phyloP scores from a whole-genome alignment of 2,113 vertebrate genomes.

The Prinia subflava region DNA sequence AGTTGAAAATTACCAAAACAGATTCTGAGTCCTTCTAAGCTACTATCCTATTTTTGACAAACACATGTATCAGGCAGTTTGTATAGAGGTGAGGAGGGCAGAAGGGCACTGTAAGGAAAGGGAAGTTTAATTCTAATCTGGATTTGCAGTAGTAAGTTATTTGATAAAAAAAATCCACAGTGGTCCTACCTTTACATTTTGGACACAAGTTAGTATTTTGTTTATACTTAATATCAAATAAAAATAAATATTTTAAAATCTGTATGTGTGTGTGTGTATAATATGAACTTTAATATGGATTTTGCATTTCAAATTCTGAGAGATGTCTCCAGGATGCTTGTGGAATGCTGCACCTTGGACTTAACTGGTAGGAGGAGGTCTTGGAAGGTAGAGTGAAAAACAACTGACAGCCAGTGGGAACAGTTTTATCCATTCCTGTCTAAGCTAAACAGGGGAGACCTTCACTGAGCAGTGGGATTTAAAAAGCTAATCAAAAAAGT shows the following conservation, averaged over 20 bases:
- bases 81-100: neutral
- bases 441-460: neutral
- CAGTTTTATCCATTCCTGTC: neutral
- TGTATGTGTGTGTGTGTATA: neutral
- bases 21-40: neutral
- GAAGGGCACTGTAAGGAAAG: neutral
- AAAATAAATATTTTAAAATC: neutral
- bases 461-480: neutral
- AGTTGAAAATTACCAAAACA: neutral
- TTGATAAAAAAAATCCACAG: neutral
- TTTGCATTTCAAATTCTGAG: neutral
- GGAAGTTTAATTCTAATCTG: neutral
- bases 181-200: neutral
- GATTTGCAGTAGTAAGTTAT: neutral
- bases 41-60: neutral
- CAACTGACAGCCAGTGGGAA: neutral
- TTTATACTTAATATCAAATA: neutral
- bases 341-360: neutral
- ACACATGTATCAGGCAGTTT: neutral
- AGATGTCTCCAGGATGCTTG: neutral
- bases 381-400: neutral
- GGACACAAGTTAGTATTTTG: neutral
- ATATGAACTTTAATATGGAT: neutral
- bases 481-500: slow-evolving; percentile 17
- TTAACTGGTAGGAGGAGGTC: neutral